Evolutionary conservation across 2,797 vertebrate species (phyloP).

Genomic region (Stomatorhinus walkeri): DNA sequence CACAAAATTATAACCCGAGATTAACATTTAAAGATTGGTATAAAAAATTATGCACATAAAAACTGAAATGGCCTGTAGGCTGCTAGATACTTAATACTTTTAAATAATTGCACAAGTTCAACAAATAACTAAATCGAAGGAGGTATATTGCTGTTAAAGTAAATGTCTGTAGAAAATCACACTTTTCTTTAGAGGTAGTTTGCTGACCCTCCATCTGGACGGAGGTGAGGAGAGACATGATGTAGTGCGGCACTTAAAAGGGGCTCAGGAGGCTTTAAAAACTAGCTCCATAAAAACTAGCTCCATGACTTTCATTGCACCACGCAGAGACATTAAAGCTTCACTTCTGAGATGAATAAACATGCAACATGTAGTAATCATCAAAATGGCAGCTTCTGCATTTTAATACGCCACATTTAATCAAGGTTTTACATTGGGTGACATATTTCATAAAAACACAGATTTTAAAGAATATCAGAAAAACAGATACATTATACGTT

Average conservation of each 20-base stretch:
- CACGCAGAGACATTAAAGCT: neutral
- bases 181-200: neutral
- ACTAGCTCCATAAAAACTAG: neutral
- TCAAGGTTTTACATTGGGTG: neutral
- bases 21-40: neutral
- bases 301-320: neutral
- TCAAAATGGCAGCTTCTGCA: neutral
- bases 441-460: constrained; percentile 13
- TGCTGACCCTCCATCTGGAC: neutral
- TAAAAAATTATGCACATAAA: neutral
- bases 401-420: constrained; percentile 5
- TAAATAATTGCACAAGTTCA: neutral
- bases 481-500: neutral
- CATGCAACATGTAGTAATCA: neutral
- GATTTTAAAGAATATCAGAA: neutral
- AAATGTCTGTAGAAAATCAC: neutral
- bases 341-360: neutral
- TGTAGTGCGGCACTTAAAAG: neutral
- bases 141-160: neutral
- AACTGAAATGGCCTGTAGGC: neutral
- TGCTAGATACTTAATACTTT: neutral
- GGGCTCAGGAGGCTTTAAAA: neutral
- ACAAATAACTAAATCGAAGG: neutral
- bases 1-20: neutral
- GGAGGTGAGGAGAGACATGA: neutral